Percentiles rank a stretch among this genome's conserved stretches.
Conservation (phyloP, 1,140 invertebrate genomes). For the Coenobita brevimanus region DNA sequence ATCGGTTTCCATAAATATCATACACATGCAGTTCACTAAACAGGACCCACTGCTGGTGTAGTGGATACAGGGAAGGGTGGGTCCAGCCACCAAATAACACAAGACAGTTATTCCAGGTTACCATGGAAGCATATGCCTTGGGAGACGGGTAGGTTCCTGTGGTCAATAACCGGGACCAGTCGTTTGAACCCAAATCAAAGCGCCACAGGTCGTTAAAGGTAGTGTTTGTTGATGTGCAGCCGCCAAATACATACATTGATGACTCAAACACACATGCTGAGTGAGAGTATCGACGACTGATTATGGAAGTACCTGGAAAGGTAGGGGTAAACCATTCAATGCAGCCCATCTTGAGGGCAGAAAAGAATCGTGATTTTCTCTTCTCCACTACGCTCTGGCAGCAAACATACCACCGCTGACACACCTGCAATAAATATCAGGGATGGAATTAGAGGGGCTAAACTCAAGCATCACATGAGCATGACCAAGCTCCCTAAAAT, state of each 20-base stretch:
- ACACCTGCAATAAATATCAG: constrained; percentile 52
- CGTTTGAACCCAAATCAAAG: constrained; percentile 81
- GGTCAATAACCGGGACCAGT: constrained; percentile 80
- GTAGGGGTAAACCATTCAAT: constrained; percentile 80
- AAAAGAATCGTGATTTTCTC: constrained; percentile 59
- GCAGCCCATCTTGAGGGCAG: constrained; percentile 57
- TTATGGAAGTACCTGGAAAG: constrained; percentile 77
- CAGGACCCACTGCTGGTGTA: constrained; percentile 89
- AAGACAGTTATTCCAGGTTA: constrained; percentile 87
- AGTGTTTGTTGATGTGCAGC: constrained; percentile 93
- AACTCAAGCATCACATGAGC: no score
- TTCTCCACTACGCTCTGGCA: constrained; percentile 62
- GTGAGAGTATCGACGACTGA: constrained; percentile 93
- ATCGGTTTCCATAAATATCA: constrained; percentile 86
- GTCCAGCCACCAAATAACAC: constrained; percentile 97
- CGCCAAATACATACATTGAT: constrained; percentile 97
- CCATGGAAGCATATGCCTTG: constrained; percentile 94
- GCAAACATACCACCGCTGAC: constrained; percentile 58
- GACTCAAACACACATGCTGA: constrained; percentile 78
- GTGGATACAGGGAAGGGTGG: constrained; percentile 91
- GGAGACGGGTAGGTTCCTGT: constrained; percentile 95
- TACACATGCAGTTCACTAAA: constrained; percentile 96
- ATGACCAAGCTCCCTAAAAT: not conserved
- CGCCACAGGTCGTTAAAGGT: constrained; percentile 98
- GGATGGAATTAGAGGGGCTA: not conserved